Evolutionary conservation across 2,113 vertebrate genomes (phyloP), one percentile per base, ranked within the genome.

Genomic region (Rhynchopsitta pachyrhyncha): DNA sequence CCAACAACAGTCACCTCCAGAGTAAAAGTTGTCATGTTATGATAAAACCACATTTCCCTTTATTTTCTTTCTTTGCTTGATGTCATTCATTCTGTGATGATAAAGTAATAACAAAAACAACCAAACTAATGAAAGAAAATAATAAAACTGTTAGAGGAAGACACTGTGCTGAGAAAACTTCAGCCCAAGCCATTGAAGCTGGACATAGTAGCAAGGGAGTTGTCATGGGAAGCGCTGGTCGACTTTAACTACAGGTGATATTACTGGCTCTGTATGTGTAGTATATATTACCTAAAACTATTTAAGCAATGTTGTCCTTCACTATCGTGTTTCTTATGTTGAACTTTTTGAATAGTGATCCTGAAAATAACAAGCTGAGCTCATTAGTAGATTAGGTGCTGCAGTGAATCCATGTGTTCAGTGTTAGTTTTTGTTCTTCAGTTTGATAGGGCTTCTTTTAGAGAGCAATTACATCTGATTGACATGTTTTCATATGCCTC

Each of bases 311-410:
- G 88, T 97, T 98, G 98, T 98, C 98, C 98, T 99, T 98, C 98
- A 95, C 98, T 98, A 98, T 98, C 98, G 97, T 86, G 95, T 97
- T 97, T 98, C 96, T 98, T 93, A 84, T 86, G 92, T 96, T 98
- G 94, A 97, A 95, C 95, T 97, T 97, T 97, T 96, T 97, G 97
- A 97, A 96, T 93, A 97, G 97, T n/a, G 10, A 97, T 66, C 96
- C 97, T 98, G 98, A 98, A 98, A 99, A 98, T 98, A 99, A 97
- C 98, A 97, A 96, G 85, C 97, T 89, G 97, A 98, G 98, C 98
- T 99, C 98, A 98, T 99, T 99, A 99, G 98, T 97, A 98, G 98
- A 99, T 99, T 98, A 98, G 98, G 98, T 98, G 97, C 98, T 98
- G 98, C 98, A 98, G 98, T 98, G 98, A 98, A 98, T 98, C 98